phyloP scores from a whole-genome alignment of 92 coral and sea anemone species.

The Meandrina meandrites region DNA sequence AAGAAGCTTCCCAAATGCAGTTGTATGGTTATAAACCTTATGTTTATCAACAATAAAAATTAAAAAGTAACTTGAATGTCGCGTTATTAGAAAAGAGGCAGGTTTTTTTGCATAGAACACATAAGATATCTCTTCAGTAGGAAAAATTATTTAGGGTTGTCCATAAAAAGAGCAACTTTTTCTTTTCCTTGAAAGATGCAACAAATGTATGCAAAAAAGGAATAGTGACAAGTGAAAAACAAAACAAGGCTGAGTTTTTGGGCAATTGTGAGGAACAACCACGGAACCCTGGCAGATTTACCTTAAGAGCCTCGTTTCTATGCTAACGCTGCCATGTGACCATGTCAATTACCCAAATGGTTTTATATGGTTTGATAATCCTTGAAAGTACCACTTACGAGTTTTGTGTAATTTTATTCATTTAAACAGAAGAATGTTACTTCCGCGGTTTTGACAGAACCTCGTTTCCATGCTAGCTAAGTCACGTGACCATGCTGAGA shows the following conservation, averaged over 20 bases:
- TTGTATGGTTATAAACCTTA: background rate
- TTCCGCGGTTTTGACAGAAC: background rate
- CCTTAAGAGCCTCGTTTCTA: background rate
- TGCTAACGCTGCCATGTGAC: constrained; percentile 10
- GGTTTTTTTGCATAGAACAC: no score
- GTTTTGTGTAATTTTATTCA: background rate
- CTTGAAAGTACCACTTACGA: background rate
- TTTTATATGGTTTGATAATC: constrained; percentile 2
- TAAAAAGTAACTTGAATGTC: no score
- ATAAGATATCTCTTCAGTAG: no score
- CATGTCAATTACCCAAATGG: background rate
- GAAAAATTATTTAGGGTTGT: no score
- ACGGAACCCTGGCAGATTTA: background rate
- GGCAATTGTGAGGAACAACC: no score
- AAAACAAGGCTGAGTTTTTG: background rate
- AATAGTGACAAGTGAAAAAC: no score
- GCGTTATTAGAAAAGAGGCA: no score
- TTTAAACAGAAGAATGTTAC: constrained; percentile 6
- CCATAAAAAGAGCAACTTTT: no score
- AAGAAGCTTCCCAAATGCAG: background rate
- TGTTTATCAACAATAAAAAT: background rate
- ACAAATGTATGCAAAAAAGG: no score
- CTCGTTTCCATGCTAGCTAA: constrained; percentile 28
- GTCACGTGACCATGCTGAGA: constrained; percentile 23
- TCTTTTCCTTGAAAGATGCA: no score